Base-by-base conservation (phyloP, 2,113 vertebrate species). In the Ivindomyrus marchei region DNA sequence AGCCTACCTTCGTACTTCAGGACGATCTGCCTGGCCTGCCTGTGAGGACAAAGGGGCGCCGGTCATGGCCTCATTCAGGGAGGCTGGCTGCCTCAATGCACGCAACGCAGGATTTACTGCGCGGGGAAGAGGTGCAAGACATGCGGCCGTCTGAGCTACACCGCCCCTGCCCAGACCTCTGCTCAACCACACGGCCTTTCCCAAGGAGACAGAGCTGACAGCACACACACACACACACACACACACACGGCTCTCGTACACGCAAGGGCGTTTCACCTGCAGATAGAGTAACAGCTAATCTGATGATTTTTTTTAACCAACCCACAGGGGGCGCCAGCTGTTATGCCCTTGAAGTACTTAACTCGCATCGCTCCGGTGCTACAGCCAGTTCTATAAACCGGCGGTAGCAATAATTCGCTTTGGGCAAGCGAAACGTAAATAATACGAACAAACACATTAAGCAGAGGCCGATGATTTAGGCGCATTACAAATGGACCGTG, bases 11-110 rank as follows among this genome's bases (percentile, higher is more conserved):
- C 98, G 0, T 98, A 99, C 93, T 96, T 97, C 70, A 99, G 93
- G 39, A 99, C 98, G 2, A 98, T 97, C 93, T 98, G 97, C 94
- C 98, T 97, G 0, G 98, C 98, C 90, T 98, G 97, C 66, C 98
- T 99, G 95, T 10, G n/a, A 19, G 45, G 90, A 80, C 88, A 92
- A 1, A 93, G 0, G n/a, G 45, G 45, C 50, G 21, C 27, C 7
- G n/a, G 85, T 87, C 47, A 53, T 50, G 85, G 15, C 27, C 85
- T 53, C 27, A 53, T 17, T 56, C 9, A 50, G 84, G 45, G 10
- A 47, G n/a, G n/a, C n/a, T n/a, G n/a, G 13, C 84, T 19, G n/a
- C 21, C 24, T n/a, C n/a, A n/a, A 4, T 31, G 3, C 46, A 15
- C 46, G n/a, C 46, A n/a, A 19, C 0, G 24, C 8, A 0, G 31